Evolutionary conservation across 2,888 invertebrate genomes (phyloP).

Genomic region (Zhuqinia jingwanae): DNA sequence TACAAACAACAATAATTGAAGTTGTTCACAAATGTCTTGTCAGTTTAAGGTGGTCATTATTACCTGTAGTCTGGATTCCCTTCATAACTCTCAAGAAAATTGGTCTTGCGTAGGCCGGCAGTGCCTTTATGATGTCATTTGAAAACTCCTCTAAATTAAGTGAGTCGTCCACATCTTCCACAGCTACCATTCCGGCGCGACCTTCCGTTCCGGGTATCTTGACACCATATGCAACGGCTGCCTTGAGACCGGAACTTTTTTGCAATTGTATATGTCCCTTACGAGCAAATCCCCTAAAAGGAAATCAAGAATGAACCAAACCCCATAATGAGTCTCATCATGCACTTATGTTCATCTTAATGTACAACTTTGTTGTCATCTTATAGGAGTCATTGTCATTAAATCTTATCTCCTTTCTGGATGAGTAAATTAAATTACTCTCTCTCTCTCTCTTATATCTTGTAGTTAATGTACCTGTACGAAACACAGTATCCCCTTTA

Average conservation of each 20-base stretch:
- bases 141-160: slow-evolving; percentile 85
- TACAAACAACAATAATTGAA: too few relatives aligned
- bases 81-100: slow-evolving; percentile 91
- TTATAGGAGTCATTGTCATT: neutral
- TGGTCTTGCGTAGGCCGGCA: slow-evolving; percentile 94
- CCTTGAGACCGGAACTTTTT: slow-evolving; percentile 89
- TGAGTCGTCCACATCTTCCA: slow-evolving; percentile 86
- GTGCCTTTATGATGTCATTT: slow-evolving; percentile 85
- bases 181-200: slow-evolving; percentile 95
- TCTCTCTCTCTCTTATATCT: too few relatives aligned
- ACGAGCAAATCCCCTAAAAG: slow-evolving; percentile 87
- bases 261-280: slow-evolving; percentile 94
- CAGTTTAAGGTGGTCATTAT: slow-evolving; percentile 47
- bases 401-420: neutral
- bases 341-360: too few relatives aligned
- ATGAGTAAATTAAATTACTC: neutral
- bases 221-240: slow-evolving; percentile 97
- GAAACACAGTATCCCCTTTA: slow-evolving; percentile 94
- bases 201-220: slow-evolving; percentile 92
- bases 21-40: neutral
- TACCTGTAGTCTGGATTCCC: slow-evolving; percentile 93
- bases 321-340: neutral
- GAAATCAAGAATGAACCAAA: slow-evolving; percentile 30
- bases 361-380: neutral
- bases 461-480: slow-evolving; percentile 85